Percentiles rank a stretch among this genome's conserved stretches.
Evolutionary conservation across 2,888 invertebrate species (phyloP).

Genomic region (Galerucella nymphaeae): DNA sequence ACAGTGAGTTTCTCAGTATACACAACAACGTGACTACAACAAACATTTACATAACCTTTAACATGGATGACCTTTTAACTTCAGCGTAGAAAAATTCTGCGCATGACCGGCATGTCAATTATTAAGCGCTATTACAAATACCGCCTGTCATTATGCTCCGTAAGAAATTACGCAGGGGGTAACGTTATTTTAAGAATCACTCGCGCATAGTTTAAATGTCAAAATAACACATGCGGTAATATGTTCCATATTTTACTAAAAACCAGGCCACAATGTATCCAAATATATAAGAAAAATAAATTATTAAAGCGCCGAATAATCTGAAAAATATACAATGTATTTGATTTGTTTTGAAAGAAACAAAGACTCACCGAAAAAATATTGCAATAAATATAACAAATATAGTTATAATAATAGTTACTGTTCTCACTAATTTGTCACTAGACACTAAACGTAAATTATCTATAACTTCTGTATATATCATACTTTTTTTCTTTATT

Average conservation of each 20-base stretch:
- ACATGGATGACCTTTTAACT: too few relatives aligned
- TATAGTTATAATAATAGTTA: constrained; percentile 43
- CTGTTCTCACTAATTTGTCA: constrained; percentile 51
- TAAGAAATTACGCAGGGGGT: too few relatives aligned
- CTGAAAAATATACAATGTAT: constrained; percentile 54
- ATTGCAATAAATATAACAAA: constrained; percentile 34
- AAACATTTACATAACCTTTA: too few relatives aligned
- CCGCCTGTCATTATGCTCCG: too few relatives aligned
- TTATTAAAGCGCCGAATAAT: constrained; percentile 59
- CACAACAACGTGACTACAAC: too few relatives aligned
- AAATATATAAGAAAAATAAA: constrained; percentile 60
- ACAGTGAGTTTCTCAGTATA: too few relatives aligned
- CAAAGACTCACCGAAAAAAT: constrained; percentile 38
- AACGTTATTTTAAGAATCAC: too few relatives aligned
- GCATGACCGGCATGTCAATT: too few relatives aligned
- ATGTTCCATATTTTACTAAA: constrained; percentile 61
- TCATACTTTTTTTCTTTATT: constrained; percentile 13
- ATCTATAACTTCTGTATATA: constrained; percentile 43
- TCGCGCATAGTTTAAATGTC: too few relatives aligned
- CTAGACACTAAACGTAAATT: constrained; percentile 45
- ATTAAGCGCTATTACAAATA: too few relatives aligned
- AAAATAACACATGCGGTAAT: too few relatives aligned
- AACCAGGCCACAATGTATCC: constrained; percentile 63
- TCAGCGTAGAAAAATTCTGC: too few relatives aligned
- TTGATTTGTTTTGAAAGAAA: background rate